Evolutionary conservation across 1,140 invertebrate species (phyloP).

Genomic region (Oedothorax gibbosus): DNA sequence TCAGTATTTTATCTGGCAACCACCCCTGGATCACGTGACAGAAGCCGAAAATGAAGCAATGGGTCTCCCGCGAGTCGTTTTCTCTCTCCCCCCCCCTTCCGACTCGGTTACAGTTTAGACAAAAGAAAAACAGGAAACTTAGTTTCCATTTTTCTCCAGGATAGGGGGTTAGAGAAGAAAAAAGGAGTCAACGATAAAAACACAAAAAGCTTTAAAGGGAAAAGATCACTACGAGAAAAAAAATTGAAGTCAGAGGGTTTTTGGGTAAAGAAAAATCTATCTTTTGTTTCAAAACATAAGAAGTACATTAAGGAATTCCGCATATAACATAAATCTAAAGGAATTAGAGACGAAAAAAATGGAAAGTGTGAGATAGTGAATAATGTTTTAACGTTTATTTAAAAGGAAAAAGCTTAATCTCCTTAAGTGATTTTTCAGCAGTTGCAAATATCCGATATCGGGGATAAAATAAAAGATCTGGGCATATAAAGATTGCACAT

Average conservation of each 20-base stretch:
- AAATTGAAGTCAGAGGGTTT: background rate
- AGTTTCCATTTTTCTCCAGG: constrained; percentile 18
- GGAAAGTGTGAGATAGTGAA: background rate
- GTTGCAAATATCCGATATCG: background rate
- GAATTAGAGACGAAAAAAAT: background rate
- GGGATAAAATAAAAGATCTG: background rate
- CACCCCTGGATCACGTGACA: background rate
- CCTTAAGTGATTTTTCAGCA: background rate
- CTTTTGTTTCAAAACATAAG: constrained; percentile 26
- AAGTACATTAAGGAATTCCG: constrained; percentile 33
- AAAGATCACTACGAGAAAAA: background rate
- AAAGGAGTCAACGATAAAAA: background rate
- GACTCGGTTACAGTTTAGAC: constrained; percentile 16
- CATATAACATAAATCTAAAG: constrained; percentile 7
- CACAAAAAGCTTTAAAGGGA: background rate
- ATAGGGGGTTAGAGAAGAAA: background rate
- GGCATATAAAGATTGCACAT: background rate
- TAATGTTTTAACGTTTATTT: constrained; percentile 24
- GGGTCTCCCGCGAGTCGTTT: constrained; percentile 32
- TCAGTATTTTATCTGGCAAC: too few relatives aligned
- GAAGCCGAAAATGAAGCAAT: background rate
- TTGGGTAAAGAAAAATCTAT: background rate
- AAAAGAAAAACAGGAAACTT: constrained; percentile 33
- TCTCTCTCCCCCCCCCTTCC: background rate
- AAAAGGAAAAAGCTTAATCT: constrained; percentile 19